phyloP scores from a whole-genome alignment of 2,113 vertebrate species.

The Cyphomyrus discorhynchus region DNA sequence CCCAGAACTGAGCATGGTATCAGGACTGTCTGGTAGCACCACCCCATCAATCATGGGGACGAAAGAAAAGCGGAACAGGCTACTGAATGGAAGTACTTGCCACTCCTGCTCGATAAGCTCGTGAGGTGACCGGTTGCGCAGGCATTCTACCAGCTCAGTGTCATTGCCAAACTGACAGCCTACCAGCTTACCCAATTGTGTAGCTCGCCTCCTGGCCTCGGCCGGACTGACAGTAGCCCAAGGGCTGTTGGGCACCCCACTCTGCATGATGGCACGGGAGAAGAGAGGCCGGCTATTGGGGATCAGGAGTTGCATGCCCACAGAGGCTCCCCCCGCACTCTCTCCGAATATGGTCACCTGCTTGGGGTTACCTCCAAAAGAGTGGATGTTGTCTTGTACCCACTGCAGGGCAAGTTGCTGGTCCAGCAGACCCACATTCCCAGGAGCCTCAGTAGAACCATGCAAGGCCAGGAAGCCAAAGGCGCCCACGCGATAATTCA shows the following conservation, averaged over 20 bases:
- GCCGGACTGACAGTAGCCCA: conserved; percentile 73
- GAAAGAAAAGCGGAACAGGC: conserved; percentile 81
- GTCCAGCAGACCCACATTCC: conserved; percentile 80
- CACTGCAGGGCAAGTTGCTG: conserved; percentile 80
- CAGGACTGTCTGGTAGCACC: conserved; percentile 72
- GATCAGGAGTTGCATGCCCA: conserved; percentile 77
- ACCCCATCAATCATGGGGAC: conserved; percentile 82
- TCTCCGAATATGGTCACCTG: conserved; percentile 86
- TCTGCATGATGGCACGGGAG: conserved; percentile 76
- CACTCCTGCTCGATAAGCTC: conserved; percentile 77
- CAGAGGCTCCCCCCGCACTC: conserved; percentile 78
- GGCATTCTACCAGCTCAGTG: conserved; percentile 71
- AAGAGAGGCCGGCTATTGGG: conserved; percentile 70
- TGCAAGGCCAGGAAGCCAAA: conserved; percentile 80
- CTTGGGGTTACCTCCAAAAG: conserved; percentile 77
- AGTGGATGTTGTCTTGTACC: conserved; percentile 74
- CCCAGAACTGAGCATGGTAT: conserved; percentile 68
- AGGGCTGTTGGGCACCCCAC: conserved; percentile 76
- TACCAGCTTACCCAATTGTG: conserved; percentile 59
- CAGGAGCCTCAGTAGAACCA: conserved; percentile 77
- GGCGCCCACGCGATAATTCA: conserved; percentile 83
- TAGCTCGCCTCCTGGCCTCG: conserved; percentile 73
- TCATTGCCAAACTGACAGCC: conserved; percentile 73
- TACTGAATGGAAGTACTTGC: conserved; percentile 61
- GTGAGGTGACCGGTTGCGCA: conserved; percentile 63